These are phyloP conservation scores for Popillia japonica DNA, from an alignment of 1,140 invertebrate species.

Conservation along the genomic window DNA sequence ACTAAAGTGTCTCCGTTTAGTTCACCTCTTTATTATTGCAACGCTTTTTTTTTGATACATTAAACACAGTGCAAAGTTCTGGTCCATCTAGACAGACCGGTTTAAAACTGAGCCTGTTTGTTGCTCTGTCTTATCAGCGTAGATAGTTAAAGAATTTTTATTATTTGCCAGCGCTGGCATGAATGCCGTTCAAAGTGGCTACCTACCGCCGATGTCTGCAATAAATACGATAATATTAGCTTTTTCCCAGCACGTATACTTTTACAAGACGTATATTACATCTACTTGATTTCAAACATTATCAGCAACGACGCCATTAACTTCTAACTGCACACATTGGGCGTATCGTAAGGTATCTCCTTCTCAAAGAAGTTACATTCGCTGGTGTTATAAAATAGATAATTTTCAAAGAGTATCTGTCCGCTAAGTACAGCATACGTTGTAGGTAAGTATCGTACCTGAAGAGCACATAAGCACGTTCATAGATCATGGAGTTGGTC, in stretches of 20 bases:
- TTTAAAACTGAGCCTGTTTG: neutral
- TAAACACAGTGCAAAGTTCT: neutral
- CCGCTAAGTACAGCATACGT: neutral
- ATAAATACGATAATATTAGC: neutral
- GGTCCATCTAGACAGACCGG: neutral
- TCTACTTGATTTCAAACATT: constrained; percentile 15
- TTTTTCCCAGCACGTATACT: neutral
- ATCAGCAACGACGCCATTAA: neutral
- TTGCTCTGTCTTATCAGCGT: neutral
- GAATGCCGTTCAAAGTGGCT: neutral
- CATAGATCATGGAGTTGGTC: constrained; percentile 37
- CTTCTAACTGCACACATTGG: neutral
- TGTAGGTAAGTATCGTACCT: constrained; percentile 1
- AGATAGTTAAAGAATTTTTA: constrained; percentile 14
- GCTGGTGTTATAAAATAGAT: constrained; percentile 2
- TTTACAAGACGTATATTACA: neutral
- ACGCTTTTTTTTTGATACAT: neutral
- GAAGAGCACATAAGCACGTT: constrained; percentile 31
- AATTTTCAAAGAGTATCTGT: neutral
- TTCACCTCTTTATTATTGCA: neutral
- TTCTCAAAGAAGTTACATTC: neutral
- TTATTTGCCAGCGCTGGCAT: neutral
- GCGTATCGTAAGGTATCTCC: constrained; percentile 6
- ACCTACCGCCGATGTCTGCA: neutral
- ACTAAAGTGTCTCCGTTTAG: neutral